These are phyloP conservation scores for Cephus nigrinus DNA, from an alignment of 2,888 invertebrate genomes.

Conservation along the genomic window DNA sequence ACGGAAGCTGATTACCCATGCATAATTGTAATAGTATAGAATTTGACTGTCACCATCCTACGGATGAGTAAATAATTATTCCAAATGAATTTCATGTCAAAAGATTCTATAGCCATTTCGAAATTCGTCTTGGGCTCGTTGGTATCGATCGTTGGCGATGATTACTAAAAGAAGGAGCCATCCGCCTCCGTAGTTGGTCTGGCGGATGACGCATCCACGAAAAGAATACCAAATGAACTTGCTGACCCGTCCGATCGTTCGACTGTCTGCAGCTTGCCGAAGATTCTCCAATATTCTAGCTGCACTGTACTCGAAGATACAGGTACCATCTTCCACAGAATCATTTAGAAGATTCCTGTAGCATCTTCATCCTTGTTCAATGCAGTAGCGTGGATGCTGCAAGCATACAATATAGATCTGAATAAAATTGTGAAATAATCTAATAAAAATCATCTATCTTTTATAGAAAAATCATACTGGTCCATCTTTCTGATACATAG, in stretches of 20 bases:
- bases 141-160: neutral
- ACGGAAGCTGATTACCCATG: neutral
- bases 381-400: neutral
- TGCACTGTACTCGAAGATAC: neutral
- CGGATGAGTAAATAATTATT: neutral
- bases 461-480: neutral
- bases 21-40: neutral
- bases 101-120: no score
- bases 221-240: conserved; percentile 59
- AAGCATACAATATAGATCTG: neutral
- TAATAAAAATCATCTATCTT: neutral
- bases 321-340: neutral
- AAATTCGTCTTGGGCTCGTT: neutral
- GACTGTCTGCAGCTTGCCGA: neutral
- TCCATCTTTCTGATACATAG: neutral
- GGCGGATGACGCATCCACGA: conserved; percentile 56
- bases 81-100: no score
- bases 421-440: neutral
- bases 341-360: neutral
- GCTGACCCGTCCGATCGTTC: conserved; percentile 10
- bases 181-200: conserved; percentile 12
- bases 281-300: neutral
- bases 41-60: neutral
- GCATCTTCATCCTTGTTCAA: neutral
- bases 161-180: neutral